These are phyloP conservation scores for Camptogramma bilineatum DNA, from an alignment of 2,888 invertebrate species.

Conservation along the genomic window DNA sequence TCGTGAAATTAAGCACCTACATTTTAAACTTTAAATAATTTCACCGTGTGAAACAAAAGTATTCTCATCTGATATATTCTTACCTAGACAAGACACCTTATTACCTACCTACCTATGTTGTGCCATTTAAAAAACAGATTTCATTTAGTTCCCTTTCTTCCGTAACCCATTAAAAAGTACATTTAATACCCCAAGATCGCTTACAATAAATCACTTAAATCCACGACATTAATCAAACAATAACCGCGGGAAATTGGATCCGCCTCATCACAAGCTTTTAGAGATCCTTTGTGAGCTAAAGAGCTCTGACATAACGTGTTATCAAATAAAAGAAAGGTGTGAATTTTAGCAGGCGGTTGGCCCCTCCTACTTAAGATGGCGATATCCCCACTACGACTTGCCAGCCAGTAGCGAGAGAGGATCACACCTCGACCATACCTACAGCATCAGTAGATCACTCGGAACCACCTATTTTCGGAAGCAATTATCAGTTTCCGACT, in stretches of 20 bases:
- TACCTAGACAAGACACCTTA: too few relatives aligned
- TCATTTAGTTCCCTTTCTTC: background rate
- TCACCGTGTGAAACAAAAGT: too few relatives aligned
- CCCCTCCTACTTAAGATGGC: conserved; percentile 83
- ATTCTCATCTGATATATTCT: too few relatives aligned
- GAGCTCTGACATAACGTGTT: conserved; percentile 83
- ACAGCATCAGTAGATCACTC: conserved; percentile 62
- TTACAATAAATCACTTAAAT: conserved; percentile 75
- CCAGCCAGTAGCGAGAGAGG: conserved; percentile 76
- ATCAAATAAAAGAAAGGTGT: conserved; percentile 86
- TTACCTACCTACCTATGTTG: too few relatives aligned
- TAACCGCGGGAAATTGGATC: conserved; percentile 76
- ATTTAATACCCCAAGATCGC: conserved; percentile 51
- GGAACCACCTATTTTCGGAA: conserved; percentile 83
- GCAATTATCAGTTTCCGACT: conserved; percentile 75
- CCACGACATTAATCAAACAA: conserved; percentile 80
- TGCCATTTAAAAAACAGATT: too few relatives aligned
- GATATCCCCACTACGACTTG: conserved; percentile 70
- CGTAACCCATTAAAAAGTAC: conserved; percentile 28
- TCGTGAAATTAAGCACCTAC: too few relatives aligned
- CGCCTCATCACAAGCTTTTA: conserved; percentile 83
- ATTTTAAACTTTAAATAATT: too few relatives aligned
- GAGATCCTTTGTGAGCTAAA: conserved; percentile 80
- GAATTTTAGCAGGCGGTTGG: conserved; percentile 81
- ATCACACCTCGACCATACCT: conserved; percentile 73